phyloP scores from a whole-genome alignment of 2,797 vertebrate species.

The Semaprochilodus insignis region DNA sequence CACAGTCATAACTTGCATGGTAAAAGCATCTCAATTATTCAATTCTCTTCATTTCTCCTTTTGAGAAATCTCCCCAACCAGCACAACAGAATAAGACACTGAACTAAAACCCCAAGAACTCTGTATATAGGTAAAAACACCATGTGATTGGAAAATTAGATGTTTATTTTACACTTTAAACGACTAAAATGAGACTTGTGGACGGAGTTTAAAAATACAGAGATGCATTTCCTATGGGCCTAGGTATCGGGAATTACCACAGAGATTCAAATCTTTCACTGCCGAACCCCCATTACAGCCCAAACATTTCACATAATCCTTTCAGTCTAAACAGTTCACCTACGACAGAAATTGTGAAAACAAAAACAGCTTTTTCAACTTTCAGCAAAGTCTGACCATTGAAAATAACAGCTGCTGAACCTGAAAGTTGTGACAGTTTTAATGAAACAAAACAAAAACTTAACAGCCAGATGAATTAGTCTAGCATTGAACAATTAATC shows the following conservation, averaged over 20 bases:
- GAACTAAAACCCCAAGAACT: not conserved
- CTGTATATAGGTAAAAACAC: slow-evolving; percentile 26
- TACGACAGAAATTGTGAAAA: slow-evolving; percentile 56
- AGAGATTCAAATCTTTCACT: slow-evolving; percentile 63
- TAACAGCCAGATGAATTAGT: slow-evolving; percentile 47
- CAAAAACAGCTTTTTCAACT: slow-evolving; percentile 35
- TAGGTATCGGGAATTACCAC: slow-evolving; percentile 67
- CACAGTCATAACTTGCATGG: not conserved
- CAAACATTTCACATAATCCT: slow-evolving; percentile 55
- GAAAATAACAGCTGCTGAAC: slow-evolving; percentile 60
- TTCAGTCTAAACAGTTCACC: slow-evolving; percentile 53
- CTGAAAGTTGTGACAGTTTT: slow-evolving; percentile 56
- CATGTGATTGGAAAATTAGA: slow-evolving; percentile 71
- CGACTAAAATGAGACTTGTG: slow-evolving; percentile 68
- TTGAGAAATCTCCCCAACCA: too few relatives aligned
- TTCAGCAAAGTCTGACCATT: slow-evolving; percentile 50
- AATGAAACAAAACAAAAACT: slow-evolving; percentile 45
- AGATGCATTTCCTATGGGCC: slow-evolving; percentile 69
- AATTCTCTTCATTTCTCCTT: not conserved
- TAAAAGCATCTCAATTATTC: not conserved
- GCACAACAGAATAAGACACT: not conserved
- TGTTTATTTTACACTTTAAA: slow-evolving; percentile 77
- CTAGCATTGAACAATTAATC: slow-evolving; percentile 54
- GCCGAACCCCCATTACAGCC: slow-evolving; percentile 62
- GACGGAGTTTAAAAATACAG: slow-evolving; percentile 65